Percentiles rank a stretch among this genome's conserved stretches.
These are phyloP conservation scores for Burhinus bistriatus DNA, from an alignment of 2,113 vertebrate genomes.

Conservation along the genomic window DNA sequence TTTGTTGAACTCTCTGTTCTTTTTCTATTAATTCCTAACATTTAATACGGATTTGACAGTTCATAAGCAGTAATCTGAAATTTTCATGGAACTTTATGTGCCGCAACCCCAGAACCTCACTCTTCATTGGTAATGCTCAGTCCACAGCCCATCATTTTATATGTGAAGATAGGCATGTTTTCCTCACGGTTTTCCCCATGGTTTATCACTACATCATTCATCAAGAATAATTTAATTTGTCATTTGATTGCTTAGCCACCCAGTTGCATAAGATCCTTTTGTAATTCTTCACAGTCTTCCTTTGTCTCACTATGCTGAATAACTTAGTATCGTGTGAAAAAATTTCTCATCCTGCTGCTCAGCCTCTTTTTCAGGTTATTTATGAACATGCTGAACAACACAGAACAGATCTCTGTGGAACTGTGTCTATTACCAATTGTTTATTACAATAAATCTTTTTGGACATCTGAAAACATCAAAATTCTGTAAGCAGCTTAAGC, in stretches of 20 bases:
- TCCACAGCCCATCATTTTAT: neutral
- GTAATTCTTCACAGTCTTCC: slow-evolving; percentile 12
- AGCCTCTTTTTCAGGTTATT: slow-evolving; percentile 1
- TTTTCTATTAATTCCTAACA: neutral
- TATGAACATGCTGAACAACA: neutral
- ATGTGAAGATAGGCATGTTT: neutral
- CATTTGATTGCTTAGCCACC: slow-evolving; percentile 25
- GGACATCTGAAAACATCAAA: neutral
- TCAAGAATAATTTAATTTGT: slow-evolving; percentile 25
- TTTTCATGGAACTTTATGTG: neutral
- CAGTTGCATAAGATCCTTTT: slow-evolving; percentile 37
- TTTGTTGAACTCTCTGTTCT: neutral
- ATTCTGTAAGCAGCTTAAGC: neutral
- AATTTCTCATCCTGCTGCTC: neutral
- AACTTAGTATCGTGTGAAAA: neutral
- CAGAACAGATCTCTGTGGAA: neutral
- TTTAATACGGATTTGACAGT: neutral
- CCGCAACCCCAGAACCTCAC: neutral
- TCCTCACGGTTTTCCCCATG: neutral
- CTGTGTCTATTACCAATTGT: neutral
- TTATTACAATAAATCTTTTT: neutral
- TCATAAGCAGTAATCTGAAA: neutral
- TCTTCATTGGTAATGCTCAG: neutral
- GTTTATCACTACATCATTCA: slow-evolving; percentile 13
- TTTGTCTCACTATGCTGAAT: neutral